Evolutionary conservation across 2,797 vertebrate species (phyloP), one percentile per base, ranked within the genome.

Genomic region (Botia almorhae): DNA sequence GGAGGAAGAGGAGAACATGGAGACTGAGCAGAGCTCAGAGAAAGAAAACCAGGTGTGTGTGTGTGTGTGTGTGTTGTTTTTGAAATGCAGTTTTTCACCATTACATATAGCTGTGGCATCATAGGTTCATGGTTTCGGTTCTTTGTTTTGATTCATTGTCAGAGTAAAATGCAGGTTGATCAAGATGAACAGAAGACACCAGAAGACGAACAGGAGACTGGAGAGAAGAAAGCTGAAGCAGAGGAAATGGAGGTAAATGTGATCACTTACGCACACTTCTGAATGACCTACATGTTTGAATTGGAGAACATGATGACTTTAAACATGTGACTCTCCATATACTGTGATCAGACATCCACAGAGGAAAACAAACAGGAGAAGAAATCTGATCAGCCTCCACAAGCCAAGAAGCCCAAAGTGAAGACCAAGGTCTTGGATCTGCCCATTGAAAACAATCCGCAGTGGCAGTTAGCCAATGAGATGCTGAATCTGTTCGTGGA

Each of bases 391-490:
- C 97, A 97, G 56, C 96, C 97, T 0, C 97, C 98, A 77, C 96
- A 98, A 88, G 96, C 98, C 5, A 99, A 99, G 93, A 99, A 99
- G 87, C 95, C 96, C 50, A 99, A 99, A 96, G 98, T 99, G 36
- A 99, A 99, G 90, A 98, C 97, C 0, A 99, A 96, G 81, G 97
- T 96, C 0, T 91, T 99, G 85, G 98, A 99, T 74, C 93, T 99
- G 81, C 97, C 98, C 19, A 95, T 99, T 10, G 96, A 98, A 87
- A 96, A 95, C 88, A 96, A 93, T 72, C 88, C 97, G 63, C 92
- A 97, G 84, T 96, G 97, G 96, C 97, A 99, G 90, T 94, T 99
- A 81, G 93, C 96, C 84, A 94, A 89, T 21, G 96, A 98, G 36
- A 95, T 95, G 86, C 93, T 99, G 23, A 97, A 99, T 85, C 86